Base-by-base conservation (phyloP, 2,888 invertebrate species). In the Petrolisthes cinctipes region DNA sequence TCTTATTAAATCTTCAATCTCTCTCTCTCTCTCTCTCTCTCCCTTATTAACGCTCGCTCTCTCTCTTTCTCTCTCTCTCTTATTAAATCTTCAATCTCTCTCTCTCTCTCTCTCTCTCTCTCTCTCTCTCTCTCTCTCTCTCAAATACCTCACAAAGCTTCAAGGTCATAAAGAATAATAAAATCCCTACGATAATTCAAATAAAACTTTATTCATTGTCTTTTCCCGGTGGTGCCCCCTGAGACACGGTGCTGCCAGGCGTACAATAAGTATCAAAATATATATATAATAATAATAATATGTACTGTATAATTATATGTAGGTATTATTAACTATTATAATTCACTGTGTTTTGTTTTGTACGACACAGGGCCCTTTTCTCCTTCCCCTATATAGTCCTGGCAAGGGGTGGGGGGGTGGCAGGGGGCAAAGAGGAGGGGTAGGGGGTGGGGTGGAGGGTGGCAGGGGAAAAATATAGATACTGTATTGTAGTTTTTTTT, bases 151-250 rank as follows among this genome's bases (percentile, higher is more conserved):
- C 61, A 9, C 14, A 9, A 6, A 61, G 61, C 61, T 14, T 7
- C 53, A 11, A 23, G 23, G 76, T 76, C 73, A 11, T 6, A 73
- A 57, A 37, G 37, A 51, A 66, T 51, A 76, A 51, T n/a, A 73
- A 71, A 71, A 83, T n/a, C 54, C 20, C 71, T n/a, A 37, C 14
- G 17, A 6, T 23, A 14, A 7, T 75, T 83, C 76, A 73, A 75
- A 75, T 83, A 83, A 83, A 83, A 73, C 71, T 83, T 83, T 83
- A n/a, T n/a, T n/a, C n/a, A 83, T 75, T 83, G 83, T 83, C 83
- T 83, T 83, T 83, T 83, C 83, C 23, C 73, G 83, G 75, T 83
- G 83, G 54, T 83, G 57, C 83, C 83, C 66, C 51, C n/a, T 53
- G 66, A 78, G 78, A 14, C 81, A 5, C 71, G 11, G 66, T 82